Conservation (phyloP, 2,888 invertebrate genomes). For the Leucozona laternaria region DNA sequence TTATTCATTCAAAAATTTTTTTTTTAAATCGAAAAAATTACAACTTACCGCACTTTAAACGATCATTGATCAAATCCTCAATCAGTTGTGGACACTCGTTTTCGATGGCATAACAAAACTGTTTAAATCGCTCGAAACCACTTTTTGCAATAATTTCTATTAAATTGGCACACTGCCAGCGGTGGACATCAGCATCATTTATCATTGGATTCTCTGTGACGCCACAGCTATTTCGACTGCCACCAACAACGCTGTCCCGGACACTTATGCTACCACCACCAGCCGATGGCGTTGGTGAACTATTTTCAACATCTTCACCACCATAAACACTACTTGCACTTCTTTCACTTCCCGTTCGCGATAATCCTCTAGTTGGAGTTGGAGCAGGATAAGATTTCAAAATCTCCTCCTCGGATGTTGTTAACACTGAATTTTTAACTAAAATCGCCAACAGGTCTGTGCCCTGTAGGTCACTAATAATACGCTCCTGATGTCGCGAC, state of each 20-base stretch:
- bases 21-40: background rate
- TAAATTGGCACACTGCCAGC: conserved; percentile 85
- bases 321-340: conserved; percentile 81
- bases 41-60: conserved; percentile 84
- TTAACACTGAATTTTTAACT: conserved; percentile 87
- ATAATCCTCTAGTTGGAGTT: conserved; percentile 71
- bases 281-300: conserved; percentile 81
- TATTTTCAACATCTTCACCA: conserved; percentile 80
- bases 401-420: conserved; percentile 85
- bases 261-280: conserved; percentile 60
- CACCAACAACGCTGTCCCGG: conserved; percentile 33
- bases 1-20: no score
- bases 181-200: conserved; percentile 81
- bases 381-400: conserved; percentile 78
- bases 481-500: conserved; percentile 86
- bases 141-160: conserved; percentile 87
- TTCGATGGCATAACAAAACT: conserved; percentile 86
- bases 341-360: conserved; percentile 78
- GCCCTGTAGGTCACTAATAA: conserved; percentile 86
- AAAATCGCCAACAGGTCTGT: conserved; percentile 87
- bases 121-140: conserved; percentile 86
- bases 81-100: conserved; percentile 87
- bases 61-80: conserved; percentile 87
- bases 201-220: conserved; percentile 74
- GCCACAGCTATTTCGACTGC: conserved; percentile 20